Evolutionary conservation across 2,797 vertebrate species (phyloP), one percentile per base, ranked within the genome.

Genomic region (Apodemus agrarius): DNA sequence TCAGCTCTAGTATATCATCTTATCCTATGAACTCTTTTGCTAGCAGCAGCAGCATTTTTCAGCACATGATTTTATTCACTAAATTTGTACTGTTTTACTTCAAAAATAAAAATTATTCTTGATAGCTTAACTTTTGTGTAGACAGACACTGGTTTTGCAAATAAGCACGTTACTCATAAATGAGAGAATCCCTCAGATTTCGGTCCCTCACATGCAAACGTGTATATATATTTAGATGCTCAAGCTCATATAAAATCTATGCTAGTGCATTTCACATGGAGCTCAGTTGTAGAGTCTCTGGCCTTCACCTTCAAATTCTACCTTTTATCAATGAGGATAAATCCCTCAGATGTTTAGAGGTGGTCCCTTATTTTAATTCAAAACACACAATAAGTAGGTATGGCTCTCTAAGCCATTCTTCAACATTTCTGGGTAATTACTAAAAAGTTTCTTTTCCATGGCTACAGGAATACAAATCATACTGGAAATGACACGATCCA

Each of bases 381-480:
- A 88, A 91, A 10, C 67, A 79, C 75, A 93, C 1, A n/a, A 89
- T 3, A 6, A 40, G 90, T 79, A 83, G 93, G 86, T 93, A 96
- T 95, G 85, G 86, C 52, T 52, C 94, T 81, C 49, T 89, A 4
- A 79, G 40, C 49, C 21, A 93, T 83, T 67, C 75, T 3, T 17
- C 54, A 95, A 31, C 59, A 97, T 57, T 93, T 63, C 54, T 95
- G 22, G 76, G 13, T 95, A 9, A 92, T 95, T 95, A 80, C 22
- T 54, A 43, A 90, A 96, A 97, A 17, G 82, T 80, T 17, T 1
- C 19, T 91, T n/a, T 61, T 96, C 6, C 89, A 94, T 83, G 95
- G 96, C 29, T 97, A 74, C 90, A 93, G 29, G 65, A 95, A 95
- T 89, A 96, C 84, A 96, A 97, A 96, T 97, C 88, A 94, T 61